Evolutionary conservation across 2,113 vertebrate species (phyloP).

Genomic region (Oryzias curvinotus): DNA sequence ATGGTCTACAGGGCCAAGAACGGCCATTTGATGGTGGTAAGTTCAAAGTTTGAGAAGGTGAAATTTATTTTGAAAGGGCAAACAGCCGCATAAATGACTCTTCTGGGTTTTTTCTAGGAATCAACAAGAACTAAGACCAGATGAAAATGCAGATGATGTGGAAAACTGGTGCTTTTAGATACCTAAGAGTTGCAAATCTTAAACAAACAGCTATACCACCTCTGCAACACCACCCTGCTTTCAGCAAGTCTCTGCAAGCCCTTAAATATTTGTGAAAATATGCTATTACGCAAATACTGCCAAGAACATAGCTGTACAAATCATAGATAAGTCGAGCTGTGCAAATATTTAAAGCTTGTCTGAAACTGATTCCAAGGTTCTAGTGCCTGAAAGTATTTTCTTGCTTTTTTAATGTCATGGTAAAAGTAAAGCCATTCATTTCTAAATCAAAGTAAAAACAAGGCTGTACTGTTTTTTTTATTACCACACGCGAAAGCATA

Average conservation of each 20-base stretch:
- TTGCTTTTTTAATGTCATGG: background rate
- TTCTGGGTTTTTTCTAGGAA: slow-evolving; percentile 50
- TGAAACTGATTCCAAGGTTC: slow-evolving; percentile 9
- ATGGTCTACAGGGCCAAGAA: slow-evolving; percentile 91
- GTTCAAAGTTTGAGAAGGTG: slow-evolving; percentile 29
- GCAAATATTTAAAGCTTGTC: slow-evolving; percentile 9
- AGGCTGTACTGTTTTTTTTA: slow-evolving; percentile 11
- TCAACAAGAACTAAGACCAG: slow-evolving; percentile 65
- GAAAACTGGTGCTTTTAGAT: slow-evolving; percentile 7
- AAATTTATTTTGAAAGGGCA: background rate
- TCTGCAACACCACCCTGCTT: slow-evolving; percentile 26
- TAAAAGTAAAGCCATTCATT: slow-evolving; percentile 17
- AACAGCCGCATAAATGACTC: background rate
- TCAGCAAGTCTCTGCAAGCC: slow-evolving; percentile 23
- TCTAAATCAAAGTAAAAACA: slow-evolving; percentile 20
- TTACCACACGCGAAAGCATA: slow-evolving; percentile 34
- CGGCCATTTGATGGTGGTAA: slow-evolving; percentile 91
- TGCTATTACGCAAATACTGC: slow-evolving; percentile 18
- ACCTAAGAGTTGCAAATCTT: slow-evolving; percentile 3
- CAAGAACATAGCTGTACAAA: slow-evolving; percentile 29
- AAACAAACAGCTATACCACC: slow-evolving; percentile 23
- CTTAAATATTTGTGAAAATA: slow-evolving; percentile 23
- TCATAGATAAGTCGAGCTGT: background rate
- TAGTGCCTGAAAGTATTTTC: background rate
- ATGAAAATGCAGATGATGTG: slow-evolving; percentile 34